Base-by-base conservation (phyloP, 2,113 vertebrate genomes). In the Mobula hypostoma region DNA sequence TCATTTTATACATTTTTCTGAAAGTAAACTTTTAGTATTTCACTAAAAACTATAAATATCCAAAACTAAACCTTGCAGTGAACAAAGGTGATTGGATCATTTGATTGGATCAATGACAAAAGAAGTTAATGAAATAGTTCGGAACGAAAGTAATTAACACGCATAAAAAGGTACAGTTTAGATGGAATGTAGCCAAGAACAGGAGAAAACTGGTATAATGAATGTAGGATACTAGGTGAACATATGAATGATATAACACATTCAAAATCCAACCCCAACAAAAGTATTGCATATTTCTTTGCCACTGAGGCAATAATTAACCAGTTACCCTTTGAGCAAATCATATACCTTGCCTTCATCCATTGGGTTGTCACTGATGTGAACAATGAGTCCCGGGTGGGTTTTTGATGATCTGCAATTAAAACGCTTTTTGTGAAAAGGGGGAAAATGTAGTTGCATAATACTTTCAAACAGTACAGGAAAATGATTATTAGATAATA, bases 311-410 rank as follows among this genome's bases (percentile, higher is more conserved):
- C 36, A 66, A 85, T 83, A 19, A 82, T 94, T 82, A 82, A 94
- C 56, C 36, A 85, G 76, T 63, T 68, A 70, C 61, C 94, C 48
- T 56, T 76, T 93, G 27, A 48, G 27, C 2, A 4, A 76, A 40
- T 74, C 70, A 72, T 95, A 29, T 97, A 99, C 99, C 98, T 99
- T 99, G 95, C 99, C 99, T 96, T 99, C 99, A 96, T 99, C 99
- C 98, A 99, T 99, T 94, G 99, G 99, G 97, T 99, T 99, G 97
- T 99, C 99, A 96, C 98, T 99, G 96, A 99, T 99, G 96, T 99
- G 99, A 94, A 99, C 99, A 95, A 99, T 97, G 95, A 98, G 98
- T 96, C 98, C 99, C 94, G 99, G 99, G 95, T 99, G 99, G 96
- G 98, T 97, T 97, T 99, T 99, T 95, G 99, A 99, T 68, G 99